Conservation (phyloP, 2,113 vertebrate species). For the Lophura nycthemera region DNA sequence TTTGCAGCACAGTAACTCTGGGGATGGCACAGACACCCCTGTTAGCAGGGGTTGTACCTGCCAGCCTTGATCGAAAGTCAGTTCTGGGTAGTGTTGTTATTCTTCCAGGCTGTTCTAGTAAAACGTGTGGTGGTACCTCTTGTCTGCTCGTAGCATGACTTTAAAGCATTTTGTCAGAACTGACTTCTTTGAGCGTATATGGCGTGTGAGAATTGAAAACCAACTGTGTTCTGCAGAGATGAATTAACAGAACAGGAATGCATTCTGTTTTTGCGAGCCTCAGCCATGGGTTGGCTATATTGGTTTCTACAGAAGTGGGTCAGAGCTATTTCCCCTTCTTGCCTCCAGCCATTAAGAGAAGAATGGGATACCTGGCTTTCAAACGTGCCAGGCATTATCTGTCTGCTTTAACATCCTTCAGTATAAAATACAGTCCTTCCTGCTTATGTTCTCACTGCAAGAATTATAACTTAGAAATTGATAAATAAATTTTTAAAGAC, state of each 20-base stretch:
- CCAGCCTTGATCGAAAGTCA: neutral
- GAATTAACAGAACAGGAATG: neutral
- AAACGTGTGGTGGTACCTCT: neutral
- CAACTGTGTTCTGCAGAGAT: neutral
- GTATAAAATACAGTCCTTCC: neutral
- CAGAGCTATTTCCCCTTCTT: conserved; percentile 66
- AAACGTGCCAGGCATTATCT: neutral
- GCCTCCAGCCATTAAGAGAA: conserved; percentile 31
- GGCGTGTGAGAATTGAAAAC: neutral
- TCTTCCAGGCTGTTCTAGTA: neutral
- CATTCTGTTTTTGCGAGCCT: neutral
- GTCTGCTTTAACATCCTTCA: conserved; percentile 7
- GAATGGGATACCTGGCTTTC: conserved; percentile 20
- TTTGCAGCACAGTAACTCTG: conserved; percentile 18
- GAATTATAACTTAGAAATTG: neutral
- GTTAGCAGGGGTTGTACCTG: neutral
- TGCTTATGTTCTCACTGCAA: neutral
- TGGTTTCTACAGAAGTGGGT: conserved; percentile 65
- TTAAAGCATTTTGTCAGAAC: neutral
- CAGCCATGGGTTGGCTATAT: neutral
- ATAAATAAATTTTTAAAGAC: neutral
- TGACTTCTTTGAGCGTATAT: neutral
- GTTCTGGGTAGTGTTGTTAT: neutral
- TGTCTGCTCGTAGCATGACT: neutral
- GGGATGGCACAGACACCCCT: neutral